These are phyloP conservation scores for Liasis olivaceus DNA, from an alignment of 2,797 vertebrate genomes.

Conservation along the genomic window DNA sequence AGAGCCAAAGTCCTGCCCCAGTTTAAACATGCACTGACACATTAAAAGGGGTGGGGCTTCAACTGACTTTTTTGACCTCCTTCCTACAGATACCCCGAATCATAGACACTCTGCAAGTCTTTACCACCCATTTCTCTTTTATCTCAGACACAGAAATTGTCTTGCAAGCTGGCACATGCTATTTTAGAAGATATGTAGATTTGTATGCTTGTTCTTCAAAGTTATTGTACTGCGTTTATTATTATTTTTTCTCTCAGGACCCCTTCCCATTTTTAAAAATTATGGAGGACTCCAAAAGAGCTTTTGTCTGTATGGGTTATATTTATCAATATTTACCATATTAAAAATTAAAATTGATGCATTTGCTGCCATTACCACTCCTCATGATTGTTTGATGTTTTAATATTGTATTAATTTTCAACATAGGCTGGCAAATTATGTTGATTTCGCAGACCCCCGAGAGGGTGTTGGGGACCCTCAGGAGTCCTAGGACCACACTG, in stretches of 20 bases:
- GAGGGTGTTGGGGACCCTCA: background rate
- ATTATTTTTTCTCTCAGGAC: background rate
- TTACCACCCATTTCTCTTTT: background rate
- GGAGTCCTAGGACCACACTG: background rate
- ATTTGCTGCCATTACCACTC: background rate
- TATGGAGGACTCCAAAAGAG: background rate
- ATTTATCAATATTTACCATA: no score
- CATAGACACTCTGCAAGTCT: background rate
- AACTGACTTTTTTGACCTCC: background rate
- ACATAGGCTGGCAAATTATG: background rate
- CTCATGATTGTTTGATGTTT: background rate
- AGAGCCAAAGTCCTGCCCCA: background rate
- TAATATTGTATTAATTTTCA: background rate
- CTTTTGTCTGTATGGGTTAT: no score
- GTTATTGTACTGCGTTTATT: background rate
- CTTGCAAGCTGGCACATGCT: background rate
- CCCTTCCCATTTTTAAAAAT: background rate
- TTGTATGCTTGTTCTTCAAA: background rate
- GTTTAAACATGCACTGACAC: background rate
- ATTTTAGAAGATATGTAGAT: background rate
- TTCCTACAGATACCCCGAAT: background rate
- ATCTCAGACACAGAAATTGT: background rate
- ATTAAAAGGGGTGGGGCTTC: background rate
- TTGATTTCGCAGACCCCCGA: background rate
- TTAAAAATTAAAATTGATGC: no score